Base-by-base conservation (phyloP, 2,797 vertebrate species). In the Muraenolepis orangiensis region DNA sequence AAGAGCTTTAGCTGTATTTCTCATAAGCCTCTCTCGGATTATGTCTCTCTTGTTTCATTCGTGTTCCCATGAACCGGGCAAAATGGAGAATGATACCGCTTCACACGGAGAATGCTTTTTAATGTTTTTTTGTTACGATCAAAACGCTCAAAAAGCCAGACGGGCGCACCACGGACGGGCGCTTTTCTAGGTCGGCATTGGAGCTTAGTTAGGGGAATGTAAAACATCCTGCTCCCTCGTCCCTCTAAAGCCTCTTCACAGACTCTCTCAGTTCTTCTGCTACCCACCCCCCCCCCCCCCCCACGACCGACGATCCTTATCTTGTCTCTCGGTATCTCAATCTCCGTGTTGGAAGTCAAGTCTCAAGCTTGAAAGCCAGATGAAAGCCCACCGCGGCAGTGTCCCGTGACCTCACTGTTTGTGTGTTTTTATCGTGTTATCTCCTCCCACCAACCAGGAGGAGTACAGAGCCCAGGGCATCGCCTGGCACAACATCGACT, bases 401-500 rank as follows among this genome's bases (percentile, higher is more conserved):
- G 28, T 8, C 42, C 2, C 2, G 28, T 70, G 72, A 74, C 7
- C 51, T 32, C 6, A 74, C 4, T 72, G 5, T 78, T 46, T 75
- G 61, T 14, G 0, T 69, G n/a, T 2, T 18, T 71, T 30, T 83
- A 14, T 31, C 31, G 66, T 31, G 66, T 67, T 46, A 77, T 51
- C 51, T 16, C 82, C 74, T n/a, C n/a, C n/a, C n/a, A n/a, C n/a
- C n/a, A n/a, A n/a, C n/a, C 73, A 99, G 98, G 98, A 99, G 87
- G 97, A 98, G 71, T 99, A 99, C 71, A 91, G 96, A 85, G 89
- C 90, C 7, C 96, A 99, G 90, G 96, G 96, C 82, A 99, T 99
- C 92, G 97, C 93, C 92, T 99, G 98, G 98, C 93, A 93, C 79
- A 98, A 96, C 91, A 99, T 99, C 0, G 96, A 98, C 88, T 99